Conservation (phyloP, 1,140 invertebrate genomes). For the Bombus confusus region DNA sequence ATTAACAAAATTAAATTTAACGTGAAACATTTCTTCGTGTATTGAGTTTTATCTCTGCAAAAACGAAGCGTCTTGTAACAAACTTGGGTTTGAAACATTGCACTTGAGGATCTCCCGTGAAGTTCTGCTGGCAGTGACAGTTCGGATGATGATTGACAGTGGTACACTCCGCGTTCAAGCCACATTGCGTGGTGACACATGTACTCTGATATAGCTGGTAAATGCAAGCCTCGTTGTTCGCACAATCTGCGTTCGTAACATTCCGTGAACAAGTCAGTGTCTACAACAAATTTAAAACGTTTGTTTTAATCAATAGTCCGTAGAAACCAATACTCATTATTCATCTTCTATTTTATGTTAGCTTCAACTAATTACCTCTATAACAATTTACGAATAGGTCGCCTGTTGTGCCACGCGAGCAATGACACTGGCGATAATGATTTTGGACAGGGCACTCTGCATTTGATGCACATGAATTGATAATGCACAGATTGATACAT, state of each 20-base stretch:
- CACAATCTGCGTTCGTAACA: slow-evolving; percentile 90
- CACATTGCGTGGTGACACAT: slow-evolving; percentile 91
- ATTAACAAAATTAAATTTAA: too few relatives aligned
- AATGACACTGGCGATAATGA: slow-evolving; percentile 90
- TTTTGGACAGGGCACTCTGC: slow-evolving; percentile 90
- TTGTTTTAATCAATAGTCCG: background rate
- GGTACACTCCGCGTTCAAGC: slow-evolving; percentile 89
- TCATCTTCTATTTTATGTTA: background rate
- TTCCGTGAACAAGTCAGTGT: slow-evolving; percentile 83
- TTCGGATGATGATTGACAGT: slow-evolving; percentile 88
- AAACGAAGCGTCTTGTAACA: background rate
- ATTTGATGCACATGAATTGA: slow-evolving; percentile 90
- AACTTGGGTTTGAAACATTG: slow-evolving; percentile 93
- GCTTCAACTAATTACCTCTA: slow-evolving; percentile 81
- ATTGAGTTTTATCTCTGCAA: too few relatives aligned
- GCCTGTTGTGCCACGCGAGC: slow-evolving; percentile 88
- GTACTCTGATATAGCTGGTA: slow-evolving; percentile 90
- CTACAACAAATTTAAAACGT: slow-evolving; percentile 60
- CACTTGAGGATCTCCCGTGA: slow-evolving; percentile 92
- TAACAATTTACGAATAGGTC: slow-evolving; percentile 92
- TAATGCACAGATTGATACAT: slow-evolving; percentile 90
- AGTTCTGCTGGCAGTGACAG: slow-evolving; percentile 91
- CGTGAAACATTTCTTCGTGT: too few relatives aligned
- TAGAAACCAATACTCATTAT: background rate
- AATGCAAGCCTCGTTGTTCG: slow-evolving; percentile 89